phyloP scores from a whole-genome alignment of 2,888 invertebrate genomes.

The Papilio protenor region DNA sequence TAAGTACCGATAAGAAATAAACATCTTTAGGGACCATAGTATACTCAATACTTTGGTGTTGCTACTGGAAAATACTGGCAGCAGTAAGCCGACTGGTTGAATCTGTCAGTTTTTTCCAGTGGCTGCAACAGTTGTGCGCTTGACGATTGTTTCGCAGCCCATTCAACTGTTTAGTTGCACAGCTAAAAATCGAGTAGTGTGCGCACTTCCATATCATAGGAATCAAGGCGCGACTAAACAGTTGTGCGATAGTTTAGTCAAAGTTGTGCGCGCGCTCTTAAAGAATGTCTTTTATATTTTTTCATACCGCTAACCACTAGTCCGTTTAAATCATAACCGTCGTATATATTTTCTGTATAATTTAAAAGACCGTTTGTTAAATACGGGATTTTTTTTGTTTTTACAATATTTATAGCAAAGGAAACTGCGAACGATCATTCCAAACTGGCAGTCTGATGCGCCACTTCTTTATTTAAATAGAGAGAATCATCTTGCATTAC shows the following conservation, averaged over 20 bases:
- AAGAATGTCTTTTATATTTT: too few relatives aligned
- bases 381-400: not conserved
- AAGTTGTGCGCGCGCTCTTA: too few relatives aligned
- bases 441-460: constrained; percentile 29
- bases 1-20: not conserved
- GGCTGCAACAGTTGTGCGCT: too few relatives aligned
- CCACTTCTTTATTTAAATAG: constrained; percentile 29
- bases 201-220: too few relatives aligned
- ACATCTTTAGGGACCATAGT: not conserved
- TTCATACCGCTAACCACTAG: not conserved
- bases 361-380: not conserved
- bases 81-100: not conserved
- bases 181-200: too few relatives aligned
- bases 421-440: constrained; percentile 37
- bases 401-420: constrained; percentile 22
- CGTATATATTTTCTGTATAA: not conserved
- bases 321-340: not conserved
- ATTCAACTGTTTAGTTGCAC: too few relatives aligned
- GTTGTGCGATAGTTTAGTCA: too few relatives aligned
- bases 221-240: too few relatives aligned
- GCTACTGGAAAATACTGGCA: not conserved
- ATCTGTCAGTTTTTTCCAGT: not conserved
- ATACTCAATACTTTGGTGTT: too few relatives aligned
- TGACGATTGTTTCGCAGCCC: too few relatives aligned
- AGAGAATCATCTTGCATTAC: constrained; percentile 11